Evolutionary conservation across 2,888 invertebrate genomes (phyloP).

Genomic region (Microplitis deprimator): DNA sequence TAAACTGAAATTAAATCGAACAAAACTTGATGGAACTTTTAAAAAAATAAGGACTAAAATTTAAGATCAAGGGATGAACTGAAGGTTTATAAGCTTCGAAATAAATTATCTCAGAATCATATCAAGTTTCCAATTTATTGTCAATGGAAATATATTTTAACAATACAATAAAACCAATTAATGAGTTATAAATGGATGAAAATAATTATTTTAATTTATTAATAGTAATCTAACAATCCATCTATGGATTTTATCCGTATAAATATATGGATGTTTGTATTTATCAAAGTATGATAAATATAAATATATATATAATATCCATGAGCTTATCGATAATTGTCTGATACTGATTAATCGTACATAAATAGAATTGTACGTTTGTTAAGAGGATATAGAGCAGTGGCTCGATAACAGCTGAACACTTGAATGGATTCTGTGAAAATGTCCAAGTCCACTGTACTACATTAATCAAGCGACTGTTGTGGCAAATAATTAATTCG

Average conservation of each 20-base stretch:
- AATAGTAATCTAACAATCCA: not conserved
- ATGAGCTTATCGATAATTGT: slow-evolving; percentile 10
- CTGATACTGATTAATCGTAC: slow-evolving; percentile 18
- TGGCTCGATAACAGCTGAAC: not conserved
- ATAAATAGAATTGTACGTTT: not conserved
- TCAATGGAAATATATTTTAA: too few species aligned
- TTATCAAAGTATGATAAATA: not conserved
- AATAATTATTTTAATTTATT: not conserved
- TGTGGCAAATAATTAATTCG: slow-evolving; percentile 40
- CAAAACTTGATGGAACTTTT: too few species aligned
- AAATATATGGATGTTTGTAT: not conserved
- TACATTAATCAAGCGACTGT: slow-evolving; percentile 40
- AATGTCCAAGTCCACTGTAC: slow-evolving; percentile 27
- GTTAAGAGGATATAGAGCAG: not conserved
- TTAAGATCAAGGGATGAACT: too few species aligned
- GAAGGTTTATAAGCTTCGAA: too few species aligned
- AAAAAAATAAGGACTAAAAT: too few species aligned
- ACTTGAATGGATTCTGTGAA: slow-evolving; percentile 23
- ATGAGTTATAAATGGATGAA: not conserved
- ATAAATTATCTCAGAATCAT: too few species aligned
- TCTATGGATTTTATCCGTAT: not conserved
- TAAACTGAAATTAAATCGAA: too few species aligned
- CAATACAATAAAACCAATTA: not conserved
- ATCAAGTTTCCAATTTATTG: too few species aligned
- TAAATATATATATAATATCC: not conserved